Evolutionary conservation across 2,888 invertebrate species (phyloP).

Genomic region (Drosophila helvetica): DNA sequence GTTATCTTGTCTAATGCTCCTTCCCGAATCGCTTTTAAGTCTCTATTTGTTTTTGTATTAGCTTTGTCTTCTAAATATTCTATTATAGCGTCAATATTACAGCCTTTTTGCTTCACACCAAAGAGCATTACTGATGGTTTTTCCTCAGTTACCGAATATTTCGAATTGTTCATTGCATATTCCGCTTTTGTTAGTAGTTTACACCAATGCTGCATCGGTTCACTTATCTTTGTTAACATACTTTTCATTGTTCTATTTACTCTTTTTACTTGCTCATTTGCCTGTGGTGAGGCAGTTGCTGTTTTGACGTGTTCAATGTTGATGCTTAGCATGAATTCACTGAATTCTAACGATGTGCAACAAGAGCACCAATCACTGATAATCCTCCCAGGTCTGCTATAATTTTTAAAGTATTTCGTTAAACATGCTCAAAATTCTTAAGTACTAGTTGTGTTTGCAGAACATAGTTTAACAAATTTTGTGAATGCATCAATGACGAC

Average conservation of each 20-base stretch:
- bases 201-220: constrained; percentile 6
- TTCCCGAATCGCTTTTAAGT: too few relatives aligned
- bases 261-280: not conserved
- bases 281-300: not conserved
- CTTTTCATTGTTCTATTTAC: constrained; percentile 6
- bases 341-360: not conserved
- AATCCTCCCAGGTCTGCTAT: not conserved
- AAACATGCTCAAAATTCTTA: not conserved
- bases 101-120: not conserved
- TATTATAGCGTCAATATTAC: not conserved
- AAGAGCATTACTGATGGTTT: constrained; percentile 1
- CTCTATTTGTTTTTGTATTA: too few relatives aligned
- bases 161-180: constrained; percentile 7
- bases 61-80: constrained; percentile 3
- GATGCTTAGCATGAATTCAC: not conserved
- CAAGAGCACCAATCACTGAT: too few relatives aligned
- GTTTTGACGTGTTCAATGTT: not conserved
- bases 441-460: too few relatives aligned
- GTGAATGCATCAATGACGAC: too few relatives aligned
- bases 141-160: constrained; percentile 6
- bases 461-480: too few relatives aligned
- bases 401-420: not conserved
- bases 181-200: not conserved
- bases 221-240: constrained; percentile 5
- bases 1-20: too few relatives aligned